Evolutionary conservation across 2,888 invertebrate genomes (phyloP), one percentile per base, ranked within the genome.

Genomic region (Andrena chrysosceles): DNA sequence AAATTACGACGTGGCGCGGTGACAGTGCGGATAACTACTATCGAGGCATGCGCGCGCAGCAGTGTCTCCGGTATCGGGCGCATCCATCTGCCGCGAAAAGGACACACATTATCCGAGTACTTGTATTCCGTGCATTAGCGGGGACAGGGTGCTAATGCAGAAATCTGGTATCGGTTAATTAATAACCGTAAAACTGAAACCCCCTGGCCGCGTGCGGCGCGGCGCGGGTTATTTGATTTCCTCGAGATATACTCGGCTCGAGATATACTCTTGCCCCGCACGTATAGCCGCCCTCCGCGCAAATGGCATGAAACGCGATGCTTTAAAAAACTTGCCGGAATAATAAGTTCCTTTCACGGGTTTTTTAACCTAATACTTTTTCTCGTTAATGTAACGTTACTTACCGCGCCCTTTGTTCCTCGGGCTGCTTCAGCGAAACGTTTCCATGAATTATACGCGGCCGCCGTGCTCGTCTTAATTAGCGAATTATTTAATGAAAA

Each of bases 91-190:
- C 79, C 87, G 85, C 83, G 83, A 85, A 86, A 89, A 88, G 89
- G 86, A 79, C 88, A 83, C 85, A 70, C 85, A 89, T 89, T 89
- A 89, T 84, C 84, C 85, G 85, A 68, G 86, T 82, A 89, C 89
- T 87, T 89, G 87, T 89, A 88, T 82, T 79, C 83, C 89, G 84
- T 88, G 90, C 90, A 90, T 89, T 85, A 87, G 87, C 88, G 87
- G 84, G 86, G 86, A 87, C 86, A 86, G 89, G 87, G 86, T 89
- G 91, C 89, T 91, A 91, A 91, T 91, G 91, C 91, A 89, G 89
- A 90, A 91, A 90, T 90, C 91, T 91, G 85, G 91, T 91, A 91
- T 90, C 87, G 88, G 88, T 90, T 91, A 91, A 91, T 91, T 91
- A 91, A 91, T 91, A 91, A 90, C 90, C 91, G 90, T 91, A 88